Evolutionary conservation across 2,113 vertebrate species (phyloP), one percentile per base, ranked within the genome.

Genomic region (Odobenus rosmarus): DNA sequence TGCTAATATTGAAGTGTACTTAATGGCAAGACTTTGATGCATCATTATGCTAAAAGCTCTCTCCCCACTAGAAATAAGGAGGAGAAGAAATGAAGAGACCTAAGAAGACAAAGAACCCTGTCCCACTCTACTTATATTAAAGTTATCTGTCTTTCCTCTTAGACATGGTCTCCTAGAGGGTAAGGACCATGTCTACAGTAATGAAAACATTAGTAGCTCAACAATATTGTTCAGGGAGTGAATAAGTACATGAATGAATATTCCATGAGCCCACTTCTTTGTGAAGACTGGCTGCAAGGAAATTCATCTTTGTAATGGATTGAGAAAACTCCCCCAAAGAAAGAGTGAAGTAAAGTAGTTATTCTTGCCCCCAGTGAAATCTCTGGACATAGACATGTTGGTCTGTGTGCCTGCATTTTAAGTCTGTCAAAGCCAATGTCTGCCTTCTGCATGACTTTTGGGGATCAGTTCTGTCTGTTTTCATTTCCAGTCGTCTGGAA

Each of bases 391-490:
- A 76, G 42, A 81, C 82, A 77, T 62, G 11, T 7, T 86, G 26
- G 12, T 79, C 31, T n/a, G 28, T 57, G n/a, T 24, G 14, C 11
- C 87, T 87, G 28, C 42, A 53, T 61, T 82, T 87, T n/a, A 67
- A 90, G 53, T 77, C 67, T 62, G 46, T 36, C n/a, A 55, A 93
- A 76, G 49, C 21, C 49, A 88, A 39, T 21, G 69, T 53, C 31
- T 97, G 42, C 77, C 36, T 57, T 97, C 76, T 79, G 31, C 16
- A 81, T 77, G 84, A 82, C n/a, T 94, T 97, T 77, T 69, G 31
- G 53, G 46, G 59, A 64, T 55, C 19, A 42, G 10, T 77, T 93
- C 26, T 71, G 39, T 24, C 71, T 49, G 12, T 86, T 76, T 96
- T 85, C 62, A 88, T 90, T 79, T 91, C 23, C 55, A 76, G 64